These are phyloP conservation scores for Zoanthus solanderi DNA, from an alignment of 92 coral and sea anemone species.

Conservation along the genomic window DNA sequence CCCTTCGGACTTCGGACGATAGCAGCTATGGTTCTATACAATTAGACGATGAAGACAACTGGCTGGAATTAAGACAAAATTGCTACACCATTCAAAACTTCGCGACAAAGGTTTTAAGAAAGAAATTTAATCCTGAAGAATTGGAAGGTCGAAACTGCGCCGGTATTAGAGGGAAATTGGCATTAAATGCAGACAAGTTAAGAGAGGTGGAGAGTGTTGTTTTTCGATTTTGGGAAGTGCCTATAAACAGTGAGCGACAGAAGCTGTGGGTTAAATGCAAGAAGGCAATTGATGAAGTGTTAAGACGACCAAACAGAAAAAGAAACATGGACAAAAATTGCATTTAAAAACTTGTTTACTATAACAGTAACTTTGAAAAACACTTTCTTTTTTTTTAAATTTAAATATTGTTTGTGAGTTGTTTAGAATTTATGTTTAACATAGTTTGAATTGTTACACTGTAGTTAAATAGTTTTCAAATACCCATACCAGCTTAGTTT, in stretches of 20 bases:
- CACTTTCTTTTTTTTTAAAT: background rate
- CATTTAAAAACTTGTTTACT: background rate
- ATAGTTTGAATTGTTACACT: background rate
- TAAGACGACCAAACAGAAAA: background rate
- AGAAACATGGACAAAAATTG: background rate
- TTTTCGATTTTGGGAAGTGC: constrained; percentile 1
- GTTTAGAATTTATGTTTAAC: background rate
- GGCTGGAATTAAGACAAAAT: background rate
- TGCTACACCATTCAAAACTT: background rate
- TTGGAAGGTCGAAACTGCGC: background rate
- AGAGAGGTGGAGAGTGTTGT: background rate
- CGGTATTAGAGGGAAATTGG: background rate
- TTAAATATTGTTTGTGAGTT: background rate
- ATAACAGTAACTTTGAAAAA: background rate
- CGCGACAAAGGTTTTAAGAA: constrained; percentile 12
- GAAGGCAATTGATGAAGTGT: constrained; percentile 2
- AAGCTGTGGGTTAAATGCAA: background rate
- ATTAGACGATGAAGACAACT: background rate
- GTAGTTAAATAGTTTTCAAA: background rate
- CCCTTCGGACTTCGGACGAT: background rate
- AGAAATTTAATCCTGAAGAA: background rate
- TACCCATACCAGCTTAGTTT: background rate
- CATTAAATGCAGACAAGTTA: background rate
- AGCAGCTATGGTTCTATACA: background rate
- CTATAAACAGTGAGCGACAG: background rate